Conservation (phyloP, 2,113 vertebrate species). For the Rhadina sibilatrix region DNA sequence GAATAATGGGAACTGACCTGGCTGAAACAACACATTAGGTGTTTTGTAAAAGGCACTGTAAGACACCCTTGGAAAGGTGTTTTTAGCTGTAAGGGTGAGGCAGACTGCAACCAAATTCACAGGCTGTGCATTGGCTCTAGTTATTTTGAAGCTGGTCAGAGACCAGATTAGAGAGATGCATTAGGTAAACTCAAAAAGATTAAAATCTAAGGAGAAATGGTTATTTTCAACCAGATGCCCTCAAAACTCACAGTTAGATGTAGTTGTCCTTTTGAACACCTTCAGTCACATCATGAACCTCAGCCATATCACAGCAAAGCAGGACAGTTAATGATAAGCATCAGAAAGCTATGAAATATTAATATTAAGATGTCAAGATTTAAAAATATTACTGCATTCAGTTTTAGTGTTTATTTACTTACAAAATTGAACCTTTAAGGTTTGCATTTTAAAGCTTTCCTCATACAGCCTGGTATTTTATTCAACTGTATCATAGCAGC, state of each 20-base stretch:
- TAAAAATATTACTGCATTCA: neutral
- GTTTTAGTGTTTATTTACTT: neutral
- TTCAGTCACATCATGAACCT: neutral
- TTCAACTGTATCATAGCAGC: neutral
- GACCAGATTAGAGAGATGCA: neutral
- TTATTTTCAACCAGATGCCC: neutral
- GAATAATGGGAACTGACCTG: neutral
- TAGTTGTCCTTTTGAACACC: neutral
- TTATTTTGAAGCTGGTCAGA: neutral
- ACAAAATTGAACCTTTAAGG: neutral
- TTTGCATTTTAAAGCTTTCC: neutral
- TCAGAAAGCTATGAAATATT: neutral
- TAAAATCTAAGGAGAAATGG: neutral
- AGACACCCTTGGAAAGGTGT: neutral
- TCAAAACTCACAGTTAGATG: neutral
- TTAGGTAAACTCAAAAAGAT: neutral
- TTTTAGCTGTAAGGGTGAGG: neutral
- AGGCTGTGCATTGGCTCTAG: neutral
- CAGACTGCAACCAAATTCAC: neutral
- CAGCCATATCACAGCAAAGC: neutral
- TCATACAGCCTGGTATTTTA: neutral
- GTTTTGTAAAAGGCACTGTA: neutral
- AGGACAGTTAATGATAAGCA: neutral
- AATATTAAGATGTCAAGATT: neutral
- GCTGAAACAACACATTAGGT: neutral